A percentile compares a stretch with the other conserved stretches of the same genome.
Evolutionary conservation across 1,140 invertebrate species (phyloP).

Genomic region (Homarus americanus): DNA sequence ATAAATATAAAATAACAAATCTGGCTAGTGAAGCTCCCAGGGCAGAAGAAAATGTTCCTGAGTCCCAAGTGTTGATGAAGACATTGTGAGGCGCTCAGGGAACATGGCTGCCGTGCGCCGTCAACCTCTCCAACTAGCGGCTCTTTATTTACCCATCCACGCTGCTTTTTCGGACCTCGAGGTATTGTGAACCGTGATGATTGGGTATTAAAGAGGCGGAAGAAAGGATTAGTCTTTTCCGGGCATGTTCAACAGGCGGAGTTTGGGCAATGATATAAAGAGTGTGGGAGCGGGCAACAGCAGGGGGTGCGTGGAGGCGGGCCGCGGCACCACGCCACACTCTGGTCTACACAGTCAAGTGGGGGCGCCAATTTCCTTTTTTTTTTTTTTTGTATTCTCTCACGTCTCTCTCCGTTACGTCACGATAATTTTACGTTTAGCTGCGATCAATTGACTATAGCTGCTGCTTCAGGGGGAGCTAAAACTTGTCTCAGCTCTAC

Average conservation of each 20-base stretch:
- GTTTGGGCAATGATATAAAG: background rate
- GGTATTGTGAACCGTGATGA: background rate
- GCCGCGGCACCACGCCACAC: slow-evolving; percentile 48
- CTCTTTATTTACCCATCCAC: background rate
- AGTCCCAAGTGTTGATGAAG: slow-evolving; percentile 60
- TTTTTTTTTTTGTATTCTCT: slow-evolving; percentile 18
- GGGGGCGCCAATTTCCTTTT: slow-evolving; percentile 55
- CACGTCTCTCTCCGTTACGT: background rate
- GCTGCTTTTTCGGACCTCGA: background rate
- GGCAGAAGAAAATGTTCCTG: slow-evolving; percentile 30
- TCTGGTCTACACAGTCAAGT: slow-evolving; percentile 30
- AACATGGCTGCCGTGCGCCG: slow-evolving; percentile 18
- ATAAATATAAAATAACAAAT: slow-evolving; percentile 30
- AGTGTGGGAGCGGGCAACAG: slow-evolving; percentile 26
- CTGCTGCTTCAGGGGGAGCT: too few relatives aligned
- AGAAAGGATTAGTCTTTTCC: background rate
- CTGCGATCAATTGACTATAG: too few relatives aligned
- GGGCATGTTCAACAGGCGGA: too few relatives aligned
- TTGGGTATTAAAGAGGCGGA: background rate
- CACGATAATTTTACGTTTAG: too few relatives aligned
- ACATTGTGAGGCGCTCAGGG: slow-evolving; percentile 55
- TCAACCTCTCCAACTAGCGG: background rate
- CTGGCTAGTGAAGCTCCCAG: background rate
- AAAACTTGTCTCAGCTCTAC: too few relatives aligned
- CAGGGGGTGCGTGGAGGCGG: slow-evolving; percentile 21